A percentile compares a stretch with the other conserved stretches of the same genome.
These are phyloP conservation scores for Trinectes maculatus DNA, from an alignment of 2,113 vertebrate species.

Conservation along the genomic window DNA sequence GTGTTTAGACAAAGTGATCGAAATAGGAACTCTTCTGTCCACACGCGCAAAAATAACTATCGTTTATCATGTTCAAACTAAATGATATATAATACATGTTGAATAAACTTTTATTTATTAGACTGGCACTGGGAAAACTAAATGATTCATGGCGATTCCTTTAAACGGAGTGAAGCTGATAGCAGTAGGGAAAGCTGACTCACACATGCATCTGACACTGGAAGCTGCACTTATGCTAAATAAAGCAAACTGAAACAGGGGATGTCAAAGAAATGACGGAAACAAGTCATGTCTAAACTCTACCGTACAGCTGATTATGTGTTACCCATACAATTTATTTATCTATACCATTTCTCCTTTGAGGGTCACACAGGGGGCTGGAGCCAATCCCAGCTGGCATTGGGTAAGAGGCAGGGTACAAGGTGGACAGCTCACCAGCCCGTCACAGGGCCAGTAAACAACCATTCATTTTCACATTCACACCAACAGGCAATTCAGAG, in stretches of 20 bases:
- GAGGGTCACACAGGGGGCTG: no score
- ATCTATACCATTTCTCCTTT: no score
- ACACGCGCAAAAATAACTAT: slow-evolving; percentile 19
- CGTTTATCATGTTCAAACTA: background rate
- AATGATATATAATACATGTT: background rate
- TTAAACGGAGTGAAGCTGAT: background rate
- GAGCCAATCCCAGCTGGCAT: no score
- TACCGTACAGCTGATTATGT: background rate
- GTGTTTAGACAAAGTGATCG: slow-evolving; percentile 57
- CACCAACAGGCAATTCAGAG: no score
- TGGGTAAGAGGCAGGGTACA: no score
- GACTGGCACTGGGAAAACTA: background rate
- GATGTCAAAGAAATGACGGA: background rate
- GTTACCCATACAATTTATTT: no score
- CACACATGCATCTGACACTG: background rate
- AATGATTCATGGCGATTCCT: slow-evolving; percentile 14
- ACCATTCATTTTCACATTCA: no score
- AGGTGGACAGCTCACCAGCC: no score
- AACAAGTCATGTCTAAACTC: background rate
- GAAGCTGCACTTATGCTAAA: background rate
- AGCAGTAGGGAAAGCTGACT: background rate
- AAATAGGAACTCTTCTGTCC: slow-evolving; percentile 35
- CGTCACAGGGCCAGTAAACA: no score
- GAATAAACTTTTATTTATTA: slow-evolving; percentile 3
- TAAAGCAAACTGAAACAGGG: background rate